Base-by-base conservation (phyloP, 2,888 invertebrate species). In the Volucella inflata region DNA sequence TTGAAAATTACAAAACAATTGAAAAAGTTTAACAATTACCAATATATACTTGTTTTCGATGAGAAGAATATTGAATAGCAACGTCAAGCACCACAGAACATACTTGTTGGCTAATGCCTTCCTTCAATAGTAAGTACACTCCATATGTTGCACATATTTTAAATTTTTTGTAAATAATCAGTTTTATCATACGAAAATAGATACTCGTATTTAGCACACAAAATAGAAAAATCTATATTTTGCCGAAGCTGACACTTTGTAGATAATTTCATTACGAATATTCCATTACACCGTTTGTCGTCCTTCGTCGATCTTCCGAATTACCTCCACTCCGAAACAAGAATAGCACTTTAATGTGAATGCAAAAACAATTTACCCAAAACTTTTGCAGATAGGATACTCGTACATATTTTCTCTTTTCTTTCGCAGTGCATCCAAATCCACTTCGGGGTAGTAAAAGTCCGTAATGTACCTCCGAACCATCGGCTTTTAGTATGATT, bases 391-490 rank as follows among this genome's bases (percentile, higher is more conserved):
- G 10, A 42, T 44, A 46, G 30, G 16, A 3, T 10, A n/a, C n/a
- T n/a, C n/a, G n/a, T n/a, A 50, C 42, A 50, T 42, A 9, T 57
- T 17, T 68, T 64, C 55, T 9, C 17, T 65, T 55, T 51, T 40
- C 17, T 38, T 65, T 67, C 70, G 46, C 57, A 70, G 48, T 59
- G 67, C 71, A 80, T 76, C 55, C 72, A 55, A 67, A 81, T 76
- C 76, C 70, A 80, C 65, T 72, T 68, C 38, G 46, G 30, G 44
- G 44, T 76, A 76, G 72, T 80, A 85, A 80, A 71, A 57, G 80
- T 21, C 68, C 57, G 55, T 81, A 85, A 85, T 81, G 85, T 64
- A 81, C 76, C 78, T 16, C 68, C 57, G 72, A 72, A 72, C 55
- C 72, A 60, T 72, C 76, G 76, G 76, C 67, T 62, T 68, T 62